Conservation (phyloP, 2,797 vertebrate species). For the Jordanella pulchra region DNA sequence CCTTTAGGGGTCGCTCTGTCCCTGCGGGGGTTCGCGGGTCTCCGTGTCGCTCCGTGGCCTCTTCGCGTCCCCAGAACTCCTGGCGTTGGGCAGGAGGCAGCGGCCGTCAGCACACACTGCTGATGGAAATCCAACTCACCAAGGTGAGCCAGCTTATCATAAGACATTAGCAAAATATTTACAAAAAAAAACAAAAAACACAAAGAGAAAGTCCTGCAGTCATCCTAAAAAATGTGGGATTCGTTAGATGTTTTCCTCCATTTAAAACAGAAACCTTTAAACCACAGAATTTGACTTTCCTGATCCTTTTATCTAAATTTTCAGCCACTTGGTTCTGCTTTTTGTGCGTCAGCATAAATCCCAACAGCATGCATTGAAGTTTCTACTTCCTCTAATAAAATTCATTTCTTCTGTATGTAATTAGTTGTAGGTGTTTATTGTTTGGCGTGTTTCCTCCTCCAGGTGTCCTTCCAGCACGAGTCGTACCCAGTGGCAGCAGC, state of each 20-base stretch:
- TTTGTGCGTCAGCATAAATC: too few species aligned
- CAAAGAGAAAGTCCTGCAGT: too few species aligned
- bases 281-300: too few species aligned
- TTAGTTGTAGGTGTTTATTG: background rate
- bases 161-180: background rate
- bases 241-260: too few species aligned
- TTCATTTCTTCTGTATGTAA: background rate
- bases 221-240: too few species aligned
- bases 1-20: conserved; percentile 69
- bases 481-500: conserved; percentile 71
- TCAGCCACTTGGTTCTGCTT: too few species aligned
- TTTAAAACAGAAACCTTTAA: too few species aligned
- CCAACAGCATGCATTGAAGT: too few species aligned
- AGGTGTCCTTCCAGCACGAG: conserved; percentile 95
- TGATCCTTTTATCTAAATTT: too few species aligned
- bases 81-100: conserved; percentile 89
- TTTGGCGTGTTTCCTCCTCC: background rate
- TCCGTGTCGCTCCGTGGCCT: conserved; percentile 81
- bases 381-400: too few species aligned
- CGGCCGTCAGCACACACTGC: conserved; percentile 84
- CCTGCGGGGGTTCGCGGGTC: conserved; percentile 80
- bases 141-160: conserved; percentile 76
- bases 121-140: conserved; percentile 94
- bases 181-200: too few species aligned
- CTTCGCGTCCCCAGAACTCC: conserved; percentile 89